phyloP scores from a whole-genome alignment of 2,797 vertebrate genomes.

The Simalia tracyae region DNA sequence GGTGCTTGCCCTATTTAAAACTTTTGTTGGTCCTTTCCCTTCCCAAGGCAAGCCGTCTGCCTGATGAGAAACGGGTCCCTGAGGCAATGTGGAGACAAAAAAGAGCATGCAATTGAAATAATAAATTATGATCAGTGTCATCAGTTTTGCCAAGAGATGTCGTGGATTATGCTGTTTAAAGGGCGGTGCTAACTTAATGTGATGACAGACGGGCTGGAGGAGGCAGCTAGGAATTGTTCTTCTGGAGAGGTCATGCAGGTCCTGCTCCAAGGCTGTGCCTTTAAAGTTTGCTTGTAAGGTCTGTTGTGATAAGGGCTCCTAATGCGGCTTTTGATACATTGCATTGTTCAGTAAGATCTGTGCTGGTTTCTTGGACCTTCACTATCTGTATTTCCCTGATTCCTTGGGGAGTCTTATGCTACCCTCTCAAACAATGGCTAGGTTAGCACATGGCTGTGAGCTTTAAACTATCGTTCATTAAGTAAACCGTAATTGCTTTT shows the following conservation, averaged over 20 bases:
- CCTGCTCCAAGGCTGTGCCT: background rate
- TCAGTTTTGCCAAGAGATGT: conserved; percentile 30
- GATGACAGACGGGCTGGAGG: conserved; percentile 12
- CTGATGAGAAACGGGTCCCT: conserved; percentile 53
- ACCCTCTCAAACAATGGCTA: background rate
- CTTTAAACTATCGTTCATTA: background rate
- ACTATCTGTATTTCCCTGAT: background rate
- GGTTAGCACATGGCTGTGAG: background rate
- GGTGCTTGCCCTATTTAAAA: background rate
- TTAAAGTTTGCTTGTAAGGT: background rate
- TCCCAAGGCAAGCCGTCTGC: background rate
- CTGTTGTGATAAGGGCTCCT: background rate
- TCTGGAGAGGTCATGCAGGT: background rate
- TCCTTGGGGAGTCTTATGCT: background rate
- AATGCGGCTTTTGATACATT: too few relatives aligned
- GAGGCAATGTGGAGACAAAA: conserved; percentile 54
- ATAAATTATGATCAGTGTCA: conserved; percentile 61
- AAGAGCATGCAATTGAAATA: conserved; percentile 44
- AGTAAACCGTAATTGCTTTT: background rate
- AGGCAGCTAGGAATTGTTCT: background rate
- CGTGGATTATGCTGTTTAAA: background rate
- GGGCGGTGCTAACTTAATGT: background rate
- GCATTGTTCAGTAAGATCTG: background rate
- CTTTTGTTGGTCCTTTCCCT: background rate
- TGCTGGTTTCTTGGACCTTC: background rate